Evolutionary conservation across 2,113 vertebrate species (phyloP).

Genomic region (Cebidichthys violaceus): DNA sequence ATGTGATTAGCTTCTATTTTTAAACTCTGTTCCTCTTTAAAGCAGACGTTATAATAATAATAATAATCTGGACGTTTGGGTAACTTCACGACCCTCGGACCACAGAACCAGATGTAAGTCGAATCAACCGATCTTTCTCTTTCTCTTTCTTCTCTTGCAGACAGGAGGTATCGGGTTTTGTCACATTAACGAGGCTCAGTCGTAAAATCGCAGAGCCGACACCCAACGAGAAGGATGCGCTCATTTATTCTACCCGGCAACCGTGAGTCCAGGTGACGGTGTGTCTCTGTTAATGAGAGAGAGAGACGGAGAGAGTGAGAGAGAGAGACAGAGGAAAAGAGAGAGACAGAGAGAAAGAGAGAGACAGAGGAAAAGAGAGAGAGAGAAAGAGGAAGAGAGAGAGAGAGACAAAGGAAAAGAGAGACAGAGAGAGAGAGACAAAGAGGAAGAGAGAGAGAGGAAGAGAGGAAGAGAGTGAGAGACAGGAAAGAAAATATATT

Average conservation of each 20-base stretch:
- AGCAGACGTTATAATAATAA: not conserved
- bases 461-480: not conserved
- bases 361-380: too few relatives aligned
- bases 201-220: not conserved
- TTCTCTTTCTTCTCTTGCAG: not conserved
- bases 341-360: not conserved
- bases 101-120: not conserved
- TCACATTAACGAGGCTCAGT: slow-evolving; percentile 6
- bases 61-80: not conserved
- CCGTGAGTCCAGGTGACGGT: not conserved
- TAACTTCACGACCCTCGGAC: not conserved
- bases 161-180: not conserved
- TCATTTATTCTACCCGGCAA: slow-evolving; percentile 7
- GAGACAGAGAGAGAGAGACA: too few relatives aligned
- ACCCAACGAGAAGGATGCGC: not conserved
- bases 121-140: too few relatives aligned
- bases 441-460: too few relatives aligned
- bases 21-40: not conserved
- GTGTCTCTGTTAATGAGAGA: not conserved
- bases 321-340: not conserved
- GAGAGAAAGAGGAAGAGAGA: too few relatives aligned
- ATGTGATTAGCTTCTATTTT: not conserved
- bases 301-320: not conserved
- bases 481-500: not conserved
- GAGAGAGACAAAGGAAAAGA: too few relatives aligned